Evolutionary conservation across 2,113 vertebrate genomes (phyloP), one percentile per base, ranked within the genome.

Genomic region (Polypterus senegalus): DNA sequence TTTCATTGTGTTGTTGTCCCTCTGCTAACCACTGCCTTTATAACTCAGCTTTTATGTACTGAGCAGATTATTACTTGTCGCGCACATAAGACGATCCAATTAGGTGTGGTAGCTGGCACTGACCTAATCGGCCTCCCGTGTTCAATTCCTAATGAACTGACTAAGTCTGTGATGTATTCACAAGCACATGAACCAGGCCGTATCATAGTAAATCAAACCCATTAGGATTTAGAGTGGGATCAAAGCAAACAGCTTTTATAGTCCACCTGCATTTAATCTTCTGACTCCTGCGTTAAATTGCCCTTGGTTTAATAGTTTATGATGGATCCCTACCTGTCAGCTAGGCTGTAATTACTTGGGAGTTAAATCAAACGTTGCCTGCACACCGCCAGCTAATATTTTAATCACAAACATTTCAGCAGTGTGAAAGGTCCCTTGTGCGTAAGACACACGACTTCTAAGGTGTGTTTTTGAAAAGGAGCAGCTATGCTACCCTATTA

Each of bases 201-300:
- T 65, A 61, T 65, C 64, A 4, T 47, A 6, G 47, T 55, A 48
- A 61, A 65, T 60, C 60, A 62, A 62, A 58, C 57, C 59, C 53
- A 66, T 66, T 63, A 63, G 68, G 64, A 63, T 61, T 66, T 63
- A 65, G 67, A 60, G 53, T 9, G 54, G 64, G 61, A 66, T 66
- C 64, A 69, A 69, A 69, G 68, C 51, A 48, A 43, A 53, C 46
- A 48, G 59, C 43, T 61, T 56, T 48, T 47, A 44, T 47, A 62
- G 64, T 57, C 64, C 56, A 56, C 47, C 59, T 51, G 56, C 48
- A 54, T 57, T 54, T 62, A 58, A 52, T 60, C 61, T 52, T 9
- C 53, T 47, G 5, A 46, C 54, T 59, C 51, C 11, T n/a, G 52
- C 51, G 44, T 49, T 11, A 59, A 65, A 59, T 65, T 58, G 61